phyloP scores from a whole-genome alignment of 2,888 invertebrate species.

The Dryococelus australis region DNA sequence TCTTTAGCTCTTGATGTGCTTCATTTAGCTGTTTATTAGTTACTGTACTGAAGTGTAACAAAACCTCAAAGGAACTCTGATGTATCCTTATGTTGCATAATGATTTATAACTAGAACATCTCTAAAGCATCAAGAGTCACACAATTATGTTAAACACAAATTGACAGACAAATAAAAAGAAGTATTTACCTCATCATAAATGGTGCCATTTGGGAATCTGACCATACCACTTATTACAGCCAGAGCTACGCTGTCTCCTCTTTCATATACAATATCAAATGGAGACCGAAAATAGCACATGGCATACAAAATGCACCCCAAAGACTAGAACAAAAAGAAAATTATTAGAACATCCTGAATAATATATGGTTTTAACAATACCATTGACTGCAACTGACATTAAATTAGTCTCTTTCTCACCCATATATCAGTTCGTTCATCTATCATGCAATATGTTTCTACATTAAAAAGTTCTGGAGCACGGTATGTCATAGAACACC shows the following conservation, averaged over 20 bases:
- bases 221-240: constrained; percentile 81
- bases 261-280: constrained; percentile 82
- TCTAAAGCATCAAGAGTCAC: no score
- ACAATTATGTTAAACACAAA: no score
- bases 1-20: no score
- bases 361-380: neutral
- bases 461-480: constrained; percentile 90
- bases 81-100: no score
- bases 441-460: constrained; percentile 79
- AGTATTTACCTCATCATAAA: constrained; percentile 65
- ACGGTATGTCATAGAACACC: constrained; percentile 87
- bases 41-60: no score
- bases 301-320: constrained; percentile 86
- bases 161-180: neutral
- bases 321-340: constrained; percentile 64
- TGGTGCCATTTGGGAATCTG: constrained; percentile 72
- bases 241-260: constrained; percentile 86
- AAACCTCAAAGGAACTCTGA: no score
- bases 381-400: neutral
- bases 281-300: constrained; percentile 86
- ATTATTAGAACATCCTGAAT: neutral
- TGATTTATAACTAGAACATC: no score
- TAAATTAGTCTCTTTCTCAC: constrained; percentile 57
- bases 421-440: constrained; percentile 89
- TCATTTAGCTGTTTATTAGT: no score